Percentiles rank a stretch among this genome's conserved stretches.
Conservation (phyloP, 2,888 invertebrate genomes). For the Eupithecia insigniata region DNA sequence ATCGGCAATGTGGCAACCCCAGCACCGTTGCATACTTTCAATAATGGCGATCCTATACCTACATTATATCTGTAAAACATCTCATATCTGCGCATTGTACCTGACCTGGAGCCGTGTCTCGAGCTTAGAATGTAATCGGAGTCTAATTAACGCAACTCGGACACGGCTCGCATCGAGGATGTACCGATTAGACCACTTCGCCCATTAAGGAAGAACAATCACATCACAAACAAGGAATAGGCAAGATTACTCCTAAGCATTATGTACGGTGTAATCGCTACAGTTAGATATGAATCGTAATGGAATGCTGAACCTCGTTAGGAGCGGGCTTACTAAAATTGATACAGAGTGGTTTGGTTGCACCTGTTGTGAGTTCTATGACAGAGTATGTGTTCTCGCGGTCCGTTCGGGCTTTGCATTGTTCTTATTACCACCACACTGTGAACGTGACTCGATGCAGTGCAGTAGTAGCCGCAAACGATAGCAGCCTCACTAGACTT, state of each 20-base stretch:
- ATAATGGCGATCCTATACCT: conserved; percentile 24
- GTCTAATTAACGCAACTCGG: conserved; percentile 77
- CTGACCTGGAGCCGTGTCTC: conserved; percentile 69
- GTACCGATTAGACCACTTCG: conserved; percentile 74
- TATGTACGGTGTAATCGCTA: conserved; percentile 42
- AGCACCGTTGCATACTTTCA: conserved; percentile 28
- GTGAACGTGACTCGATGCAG: conserved; percentile 48
- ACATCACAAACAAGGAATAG: conserved; percentile 75
- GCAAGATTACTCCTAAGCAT: conserved; percentile 63
- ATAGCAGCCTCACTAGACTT: conserved; percentile 50
- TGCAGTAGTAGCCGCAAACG: conserved; percentile 41
- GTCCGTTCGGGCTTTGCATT: conserved; percentile 52
- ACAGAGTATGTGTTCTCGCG: conserved; percentile 19
- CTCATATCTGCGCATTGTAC: conserved; percentile 44
- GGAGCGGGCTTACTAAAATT: conserved; percentile 35
- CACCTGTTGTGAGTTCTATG: conserved; percentile 30
- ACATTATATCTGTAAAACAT: conserved; percentile 35
- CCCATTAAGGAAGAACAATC: conserved; percentile 82
- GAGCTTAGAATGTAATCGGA: conserved; percentile 70
- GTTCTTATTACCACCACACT: conserved; percentile 44
- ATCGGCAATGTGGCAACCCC: conserved; percentile 47
- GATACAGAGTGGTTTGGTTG: conserved; percentile 33
- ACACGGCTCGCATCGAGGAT: conserved; percentile 72
- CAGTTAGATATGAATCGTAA: conserved; percentile 45
- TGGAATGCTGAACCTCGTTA: conserved; percentile 38